Base-by-base conservation (phyloP, 2,113 vertebrate species). In the Myrmecophaga tridactyla region DNA sequence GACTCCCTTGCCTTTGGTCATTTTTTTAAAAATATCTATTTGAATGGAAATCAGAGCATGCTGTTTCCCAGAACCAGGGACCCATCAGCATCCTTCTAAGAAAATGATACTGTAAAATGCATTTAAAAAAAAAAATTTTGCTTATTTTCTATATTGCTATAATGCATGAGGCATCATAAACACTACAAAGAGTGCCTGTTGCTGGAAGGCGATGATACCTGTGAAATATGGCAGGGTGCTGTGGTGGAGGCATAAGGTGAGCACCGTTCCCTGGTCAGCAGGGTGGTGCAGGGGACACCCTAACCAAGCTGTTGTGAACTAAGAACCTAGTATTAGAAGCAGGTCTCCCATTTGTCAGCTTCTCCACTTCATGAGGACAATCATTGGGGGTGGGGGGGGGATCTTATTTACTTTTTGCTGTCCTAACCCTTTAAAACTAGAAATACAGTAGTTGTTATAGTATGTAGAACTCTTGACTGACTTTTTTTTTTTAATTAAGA, bases 1-100 rank as follows among this genome's bases (percentile, higher is more conserved):
- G 31, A 69, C 15, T 92, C 31, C 48, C n/a, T 94, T 90, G 14
- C 69, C 39, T 39, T 78, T 53, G 84, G 36, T 77, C 23, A 39
- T 56, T 65, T 60, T 60, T 58, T 84, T 72, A 94, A 93, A 94
- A 72, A 43, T 69, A 34, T 60, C 56, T 18, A 23, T 91, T 86
- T 93, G 97, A 96, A 93, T 92, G 65, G 53, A 92, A 97, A 94
- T 95, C 69, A 81, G 51, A 67, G 89, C 51, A 60, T 92, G 39
- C 46, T 43, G 41, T 53, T 93, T 76, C 86, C 95, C 89, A 89
- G 90, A 94, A 75, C 69, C 23, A 39, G 69, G 46, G 43, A 75
- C 21, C n/a, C 29, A 48, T 75, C 56, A 76, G 29, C 41, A 62
- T 90, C 63, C 73, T 77, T 53, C 72, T 78, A 81, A 82, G 72